A percentile compares a stretch with the other conserved stretches of the same genome.
phyloP scores from a whole-genome alignment of 2,113 vertebrate species.

The Lagopus leucura region DNA sequence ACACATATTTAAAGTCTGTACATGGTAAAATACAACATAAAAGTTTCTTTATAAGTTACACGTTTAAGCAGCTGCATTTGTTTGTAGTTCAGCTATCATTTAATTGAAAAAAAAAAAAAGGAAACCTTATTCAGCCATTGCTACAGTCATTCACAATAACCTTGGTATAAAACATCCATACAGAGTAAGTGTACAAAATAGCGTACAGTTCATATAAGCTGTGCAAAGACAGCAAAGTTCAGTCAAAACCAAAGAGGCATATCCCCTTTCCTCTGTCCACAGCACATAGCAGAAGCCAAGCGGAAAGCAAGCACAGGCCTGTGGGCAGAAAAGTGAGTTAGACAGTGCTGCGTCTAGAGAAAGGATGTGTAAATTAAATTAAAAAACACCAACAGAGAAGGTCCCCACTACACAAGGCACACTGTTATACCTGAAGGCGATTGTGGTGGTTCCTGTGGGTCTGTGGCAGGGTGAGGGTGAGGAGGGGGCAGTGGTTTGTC shows the following conservation, averaged over 20 bases:
- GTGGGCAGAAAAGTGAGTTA: background rate
- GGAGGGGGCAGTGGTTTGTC: background rate
- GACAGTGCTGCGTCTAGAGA: background rate
- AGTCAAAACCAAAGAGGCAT: slow-evolving; percentile 71
- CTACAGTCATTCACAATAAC: slow-evolving; percentile 73
- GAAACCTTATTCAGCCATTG: slow-evolving; percentile 30
- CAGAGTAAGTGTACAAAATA: slow-evolving; percentile 79
- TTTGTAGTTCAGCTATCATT: slow-evolving; percentile 57
- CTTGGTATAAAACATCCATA: slow-evolving; percentile 85
- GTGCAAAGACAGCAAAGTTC: slow-evolving; percentile 80
- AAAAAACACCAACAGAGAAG: background rate
- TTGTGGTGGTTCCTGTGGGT: background rate
- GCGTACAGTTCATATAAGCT: slow-evolving; percentile 80
- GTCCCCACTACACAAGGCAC: background rate
- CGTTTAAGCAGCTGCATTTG: slow-evolving; percentile 68
- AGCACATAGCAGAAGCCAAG: background rate
- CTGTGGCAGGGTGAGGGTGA: background rate
- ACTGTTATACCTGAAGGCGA: background rate
- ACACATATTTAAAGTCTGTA: slow-evolving; percentile 85
- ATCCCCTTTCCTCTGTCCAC: slow-evolving; percentile 53
- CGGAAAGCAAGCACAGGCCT: background rate
- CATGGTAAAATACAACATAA: slow-evolving; percentile 84
- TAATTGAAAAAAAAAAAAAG: slow-evolving; percentile 2
- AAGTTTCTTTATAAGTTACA: slow-evolving; percentile 85
- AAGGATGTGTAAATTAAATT: slow-evolving; percentile 13